Base-by-base conservation (phyloP, 2,888 invertebrate genomes). In the Caenorhabditis panamensis region DNA sequence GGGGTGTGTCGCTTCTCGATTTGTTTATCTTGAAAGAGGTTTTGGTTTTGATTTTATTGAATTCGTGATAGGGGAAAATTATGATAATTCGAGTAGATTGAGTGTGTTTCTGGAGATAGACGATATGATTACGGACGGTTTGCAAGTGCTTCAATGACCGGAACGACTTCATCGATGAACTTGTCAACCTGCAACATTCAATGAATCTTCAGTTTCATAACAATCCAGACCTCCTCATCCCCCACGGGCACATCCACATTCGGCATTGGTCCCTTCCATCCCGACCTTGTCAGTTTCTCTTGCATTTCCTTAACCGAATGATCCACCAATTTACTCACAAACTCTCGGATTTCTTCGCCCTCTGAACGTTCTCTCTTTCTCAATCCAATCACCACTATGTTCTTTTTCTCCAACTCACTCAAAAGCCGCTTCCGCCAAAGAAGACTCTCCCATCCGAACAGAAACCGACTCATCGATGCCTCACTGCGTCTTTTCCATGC, bases 391-490 rank as follows among this genome's bases (percentile, higher is more conserved):
- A n/a, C 31, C 31, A 6, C 31, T 31, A 6, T 9, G 4, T 9
- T 9, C 31, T 31, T 31, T 9, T 4, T 31, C 9, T 18, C 47
- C 9, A n/a, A 58, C 58, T 58, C 37, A 58, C 58, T 2, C 9
- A 51, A 58, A 1, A 18, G 5, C 20, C 8, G 5, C 20, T 28
- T 36, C 20, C 58, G 18, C 58, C 58, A 58, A 20, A 28, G 20
- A 2, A 58, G 1, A 36, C 58, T 58, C n/a, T 58, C 36, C 58
- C 36, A 58, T 36, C 58, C 58, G 58, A 58, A 58, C 13, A 58
- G 37, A 20, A 36, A 58, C 28, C 20, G n/a, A 6, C 20, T n/a
- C 18, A 58, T 16, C 37, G n/a, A 1, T 22, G 36, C 37, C 20
- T 13, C 28, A 20, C 11, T 58, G 2, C 18, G 4, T 18, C 18